Base-by-base conservation (phyloP, 1,140 invertebrate species). In the Sesamia nonagrioides region DNA sequence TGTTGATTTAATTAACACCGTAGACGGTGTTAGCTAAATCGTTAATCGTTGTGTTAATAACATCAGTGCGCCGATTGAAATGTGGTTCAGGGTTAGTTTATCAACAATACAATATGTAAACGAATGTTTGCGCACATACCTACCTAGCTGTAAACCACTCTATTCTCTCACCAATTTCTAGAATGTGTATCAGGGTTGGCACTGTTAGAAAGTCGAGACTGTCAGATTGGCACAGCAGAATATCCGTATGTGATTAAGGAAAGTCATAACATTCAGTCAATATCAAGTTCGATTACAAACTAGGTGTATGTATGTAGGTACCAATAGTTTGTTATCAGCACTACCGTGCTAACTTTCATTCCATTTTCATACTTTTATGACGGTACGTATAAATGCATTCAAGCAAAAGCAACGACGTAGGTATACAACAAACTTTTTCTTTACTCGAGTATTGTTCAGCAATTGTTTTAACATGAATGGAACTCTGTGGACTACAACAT, bases 1-100 rank as follows among this genome's bases (percentile, higher is more conserved):
- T 75, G 73, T 75, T 75, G 73, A 42, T 75, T 75, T 63, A 63
- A 63, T 75, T 75, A 48, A 21, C n/a, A 50, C 40, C 58, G 58
- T 74, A 50, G 40, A 1, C 27, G 27, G 3, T 27, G 27, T 27
- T 27, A 27, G 3, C 3, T 27, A 27, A 27, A 27, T 27, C 27
- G 27, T 27, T 27, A n/a, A n/a, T n/a, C n/a, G n/a, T n/a, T n/a
- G n/a, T n/a, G n/a, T n/a, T n/a, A 27, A 27, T 37, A 18, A 42
- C 42, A 60, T 35, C 15, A 50, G 73, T 50, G 42, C 37, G 35
- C n/a, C 58, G 58, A 63, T 75, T 75, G 27, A 33, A 75, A 63
- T 13, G 72, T 75, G 58, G 52, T 75, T 75, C 73, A 75, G 42
- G 15, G 11, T 17, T 11, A 45, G 73, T 75, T 75, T 75, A 63